Percentiles rank a stretch among this genome's conserved stretches.
Evolutionary conservation across 1,140 invertebrate species (phyloP).

Genomic region (Apis mellifera): DNA sequence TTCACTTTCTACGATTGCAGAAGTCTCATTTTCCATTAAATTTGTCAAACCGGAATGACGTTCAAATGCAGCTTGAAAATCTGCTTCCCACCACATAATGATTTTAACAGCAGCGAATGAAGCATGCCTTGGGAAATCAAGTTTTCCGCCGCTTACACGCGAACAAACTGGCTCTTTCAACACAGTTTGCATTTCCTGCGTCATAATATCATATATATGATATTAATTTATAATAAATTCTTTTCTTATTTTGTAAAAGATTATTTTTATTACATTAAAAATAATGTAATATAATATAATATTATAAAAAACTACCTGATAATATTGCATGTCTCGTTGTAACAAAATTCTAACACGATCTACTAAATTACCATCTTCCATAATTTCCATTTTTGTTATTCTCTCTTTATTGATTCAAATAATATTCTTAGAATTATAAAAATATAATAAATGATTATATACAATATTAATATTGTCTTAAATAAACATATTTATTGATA

Average conservation of each 20-base stretch:
- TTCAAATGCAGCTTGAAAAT: conserved; percentile 84
- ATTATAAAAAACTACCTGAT: conserved; percentile 83
- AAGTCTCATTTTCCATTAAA: conserved; percentile 26
- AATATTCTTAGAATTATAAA: neutral
- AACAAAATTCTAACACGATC: conserved; percentile 89
- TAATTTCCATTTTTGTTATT: conserved; percentile 86
- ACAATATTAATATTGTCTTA: neutral
- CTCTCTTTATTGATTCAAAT: conserved; percentile 3
- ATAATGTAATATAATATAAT: neutral
- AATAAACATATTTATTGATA: neutral
- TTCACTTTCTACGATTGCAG: conserved; percentile 58
- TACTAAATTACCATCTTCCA: conserved; percentile 93
- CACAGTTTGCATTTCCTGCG: conserved; percentile 87
- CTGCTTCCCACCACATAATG: conserved; percentile 89
- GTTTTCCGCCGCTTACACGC: conserved; percentile 87
- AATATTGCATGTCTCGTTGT: conserved; percentile 90
- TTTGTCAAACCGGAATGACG: conserved; percentile 80
- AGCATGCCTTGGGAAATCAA: conserved; percentile 90
- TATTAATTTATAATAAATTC: neutral
- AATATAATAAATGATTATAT: neutral
- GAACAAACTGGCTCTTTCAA: conserved; percentile 88
- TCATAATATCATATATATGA: neutral
- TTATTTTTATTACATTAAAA: conserved; percentile 1
- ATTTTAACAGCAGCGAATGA: conserved; percentile 91
- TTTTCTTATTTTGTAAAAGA: neutral